Percentiles rank a stretch among this genome's conserved stretches.
Evolutionary conservation across 2,113 vertebrate genomes (phyloP).

Genomic region (Apus apus): DNA sequence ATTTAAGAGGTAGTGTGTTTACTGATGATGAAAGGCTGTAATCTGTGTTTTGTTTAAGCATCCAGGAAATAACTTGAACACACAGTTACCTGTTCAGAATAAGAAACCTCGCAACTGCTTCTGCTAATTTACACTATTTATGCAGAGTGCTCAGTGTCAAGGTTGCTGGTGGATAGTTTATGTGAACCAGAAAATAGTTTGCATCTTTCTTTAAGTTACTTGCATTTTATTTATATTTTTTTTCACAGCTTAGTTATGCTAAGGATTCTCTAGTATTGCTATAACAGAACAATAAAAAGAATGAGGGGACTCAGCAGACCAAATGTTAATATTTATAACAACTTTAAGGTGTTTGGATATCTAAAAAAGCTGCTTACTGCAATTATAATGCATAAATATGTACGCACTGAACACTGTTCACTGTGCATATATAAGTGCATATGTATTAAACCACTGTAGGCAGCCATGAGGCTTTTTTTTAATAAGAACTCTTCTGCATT

Average conservation of each 20-base stretch:
- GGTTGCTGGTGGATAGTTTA: not conserved
- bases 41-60: slow-evolving; percentile 17
- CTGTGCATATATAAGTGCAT: not conserved
- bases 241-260: not conserved
- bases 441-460: not conserved
- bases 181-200: not conserved
- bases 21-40: not conserved
- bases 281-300: not conserved
- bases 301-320: not conserved
- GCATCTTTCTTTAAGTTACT: not conserved
- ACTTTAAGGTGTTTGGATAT: not conserved
- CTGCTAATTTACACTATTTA: not conserved
- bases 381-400: not conserved
- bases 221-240: not conserved
- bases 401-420: not conserved
- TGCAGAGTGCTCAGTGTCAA: not conserved
- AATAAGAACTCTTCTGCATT: not conserved
- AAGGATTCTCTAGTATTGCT: not conserved
- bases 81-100: not conserved
- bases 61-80: not conserved
- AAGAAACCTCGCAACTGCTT: slow-evolving; percentile 21
- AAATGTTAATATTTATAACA: not conserved
- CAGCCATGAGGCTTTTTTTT: not conserved
- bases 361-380: not conserved
- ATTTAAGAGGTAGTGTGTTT: slow-evolving; percentile 8